Conservation (phyloP, 2,888 invertebrate species). For the Morpho helenor region DNA sequence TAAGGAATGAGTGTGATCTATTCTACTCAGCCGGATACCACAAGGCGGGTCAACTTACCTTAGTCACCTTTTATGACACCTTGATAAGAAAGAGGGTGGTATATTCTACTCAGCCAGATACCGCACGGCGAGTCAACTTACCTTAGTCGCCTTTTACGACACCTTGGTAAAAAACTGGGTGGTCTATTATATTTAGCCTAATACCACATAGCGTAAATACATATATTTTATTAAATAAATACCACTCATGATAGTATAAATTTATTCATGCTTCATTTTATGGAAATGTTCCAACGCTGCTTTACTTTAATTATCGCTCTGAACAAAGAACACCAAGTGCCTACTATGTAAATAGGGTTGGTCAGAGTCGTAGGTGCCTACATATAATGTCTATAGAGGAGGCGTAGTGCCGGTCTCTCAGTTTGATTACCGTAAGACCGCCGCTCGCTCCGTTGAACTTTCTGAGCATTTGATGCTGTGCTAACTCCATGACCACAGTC, state of each 20-base stretch:
- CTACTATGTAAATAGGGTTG: constrained; percentile 18
- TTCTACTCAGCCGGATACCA: no score
- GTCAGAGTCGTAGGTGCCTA: constrained; percentile 11
- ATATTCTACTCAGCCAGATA: no score
- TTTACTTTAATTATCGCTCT: constrained; percentile 3
- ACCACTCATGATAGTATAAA: not conserved
- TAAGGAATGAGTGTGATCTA: no score
- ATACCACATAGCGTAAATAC: no score
- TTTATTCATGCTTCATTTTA: not conserved
- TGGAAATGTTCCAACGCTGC: not conserved
- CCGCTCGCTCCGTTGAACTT: constrained; percentile 50
- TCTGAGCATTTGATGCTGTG: constrained; percentile 49
- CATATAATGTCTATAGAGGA: constrained; percentile 19
- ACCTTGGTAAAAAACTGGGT: no score
- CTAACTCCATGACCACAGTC: constrained; percentile 32
- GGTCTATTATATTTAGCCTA: no score
- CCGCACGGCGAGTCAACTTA: no score
- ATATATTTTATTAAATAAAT: not conserved
- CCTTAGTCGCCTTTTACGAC: no score
- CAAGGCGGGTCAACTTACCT: no score
- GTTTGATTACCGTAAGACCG: constrained; percentile 63
- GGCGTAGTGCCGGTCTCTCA: constrained; percentile 38
- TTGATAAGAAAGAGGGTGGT: no score
- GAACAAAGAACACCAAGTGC: constrained; percentile 12
- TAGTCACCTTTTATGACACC: no score